A percentile compares a stretch with the other conserved stretches of the same genome.
phyloP scores from a whole-genome alignment of 2,113 vertebrate species.

The Hylia prasina region DNA sequence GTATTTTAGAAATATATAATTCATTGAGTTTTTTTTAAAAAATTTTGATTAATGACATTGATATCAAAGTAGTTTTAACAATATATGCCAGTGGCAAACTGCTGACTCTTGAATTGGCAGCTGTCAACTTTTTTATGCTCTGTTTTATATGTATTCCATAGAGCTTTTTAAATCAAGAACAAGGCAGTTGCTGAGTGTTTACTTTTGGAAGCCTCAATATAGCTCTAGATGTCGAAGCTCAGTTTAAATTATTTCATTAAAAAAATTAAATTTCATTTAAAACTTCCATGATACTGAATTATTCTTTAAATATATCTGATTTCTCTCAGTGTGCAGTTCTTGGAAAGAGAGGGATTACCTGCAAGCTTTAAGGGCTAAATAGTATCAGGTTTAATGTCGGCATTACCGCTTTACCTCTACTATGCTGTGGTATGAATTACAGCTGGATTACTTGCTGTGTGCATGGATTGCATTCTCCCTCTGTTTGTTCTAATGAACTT shows the following conservation, averaged over 20 bases:
- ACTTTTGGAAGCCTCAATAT: neutral
- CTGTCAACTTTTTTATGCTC: neutral
- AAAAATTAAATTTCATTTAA: neutral
- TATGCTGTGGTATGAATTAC: neutral
- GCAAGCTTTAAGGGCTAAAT: neutral
- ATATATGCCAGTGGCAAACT: neutral
- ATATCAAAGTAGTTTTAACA: neutral
- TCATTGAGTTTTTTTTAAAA: neutral
- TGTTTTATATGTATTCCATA: neutral
- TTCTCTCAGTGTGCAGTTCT: neutral
- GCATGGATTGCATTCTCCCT: neutral
- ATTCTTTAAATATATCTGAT: neutral
- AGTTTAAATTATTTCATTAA: neutral
- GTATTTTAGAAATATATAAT: neutral
- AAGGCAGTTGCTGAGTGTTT: neutral
- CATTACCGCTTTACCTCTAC: neutral
- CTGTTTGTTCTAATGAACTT: neutral
- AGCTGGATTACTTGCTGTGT: neutral
- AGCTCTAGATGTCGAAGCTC: neutral
- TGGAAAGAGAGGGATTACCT: constrained; percentile 16
- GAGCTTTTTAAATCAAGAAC: neutral
- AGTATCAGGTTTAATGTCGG: neutral
- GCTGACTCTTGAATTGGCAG: neutral
- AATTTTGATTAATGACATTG: neutral
- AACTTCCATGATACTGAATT: neutral